phyloP scores from a whole-genome alignment of 2,113 vertebrate species.

The Pungitius pungitius region DNA sequence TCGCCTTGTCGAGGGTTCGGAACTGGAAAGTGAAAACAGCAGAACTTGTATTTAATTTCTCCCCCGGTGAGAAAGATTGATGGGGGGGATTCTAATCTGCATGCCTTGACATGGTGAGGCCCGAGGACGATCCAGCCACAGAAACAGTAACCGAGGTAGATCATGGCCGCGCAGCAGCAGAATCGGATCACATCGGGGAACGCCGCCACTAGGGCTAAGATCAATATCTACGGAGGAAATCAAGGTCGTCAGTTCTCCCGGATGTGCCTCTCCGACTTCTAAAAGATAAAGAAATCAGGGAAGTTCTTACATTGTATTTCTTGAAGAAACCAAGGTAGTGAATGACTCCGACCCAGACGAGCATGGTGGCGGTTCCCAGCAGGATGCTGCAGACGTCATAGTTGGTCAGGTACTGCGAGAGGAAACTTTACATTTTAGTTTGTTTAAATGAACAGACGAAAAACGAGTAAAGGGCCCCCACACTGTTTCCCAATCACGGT shows the following conservation, averaged over 20 bases:
- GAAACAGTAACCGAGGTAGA: conserved; percentile 96
- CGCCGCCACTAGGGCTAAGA: conserved; percentile 87
- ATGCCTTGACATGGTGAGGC: conserved; percentile 93
- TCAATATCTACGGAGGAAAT: conserved; percentile 67
- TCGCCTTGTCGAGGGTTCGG: conserved; percentile 88
- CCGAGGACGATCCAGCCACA: conserved; percentile 97
- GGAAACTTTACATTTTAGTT: no score
- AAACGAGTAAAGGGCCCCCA: neutral
- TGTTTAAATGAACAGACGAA: neutral
- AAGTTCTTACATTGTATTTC: conserved; percentile 92
- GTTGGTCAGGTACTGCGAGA: conserved; percentile 86
- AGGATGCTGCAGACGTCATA: conserved; percentile 94
- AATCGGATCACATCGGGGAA: conserved; percentile 91
- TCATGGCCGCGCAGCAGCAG: conserved; percentile 93
- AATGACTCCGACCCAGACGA: conserved; percentile 94
- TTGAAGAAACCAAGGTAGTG: conserved; percentile 94
- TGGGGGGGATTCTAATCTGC: neutral
- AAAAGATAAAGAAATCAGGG: neutral
- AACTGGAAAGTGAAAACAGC: conserved; percentile 79
- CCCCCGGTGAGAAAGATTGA: neutral
- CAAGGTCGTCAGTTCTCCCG: neutral
- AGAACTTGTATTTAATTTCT: neutral
- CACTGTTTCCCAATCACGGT: neutral
- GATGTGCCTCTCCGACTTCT: neutral
- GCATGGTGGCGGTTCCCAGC: conserved; percentile 91